Evolutionary conservation across 2,113 vertebrate species (phyloP), one percentile per base, ranked within the genome.

Genomic region (Rhea americana): DNA sequence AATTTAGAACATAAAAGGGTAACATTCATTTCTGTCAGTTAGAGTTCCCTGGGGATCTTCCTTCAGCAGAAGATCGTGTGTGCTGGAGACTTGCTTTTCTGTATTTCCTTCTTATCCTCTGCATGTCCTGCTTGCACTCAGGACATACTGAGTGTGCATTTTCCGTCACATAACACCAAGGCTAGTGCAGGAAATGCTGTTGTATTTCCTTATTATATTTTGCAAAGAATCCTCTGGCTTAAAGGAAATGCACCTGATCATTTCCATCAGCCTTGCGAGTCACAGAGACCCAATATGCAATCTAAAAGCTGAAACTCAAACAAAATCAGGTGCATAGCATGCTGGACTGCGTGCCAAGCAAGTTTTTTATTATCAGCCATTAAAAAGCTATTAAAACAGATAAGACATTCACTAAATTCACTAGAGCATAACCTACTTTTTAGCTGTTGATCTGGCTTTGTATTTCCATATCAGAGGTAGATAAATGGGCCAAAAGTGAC

Each of bases 101-200:
- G 19, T 15, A 26, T 7, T 45, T 55, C 45, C 81, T 77, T 32
- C 41, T 56, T 32, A 28, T 28, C 14, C 5, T 25, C 47, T 59
- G 50, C 9, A 1, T 32, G 26, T 24, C 81, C 43, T 2, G 14
- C 62, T 37, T 32, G 35, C 35, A 35, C 0, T 2, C 13, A 26
- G 68, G 56, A 70, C 2, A 1, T 9, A 19, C 24, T 41, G 37
- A n/a, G 15, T 4, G 0, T 1, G 0, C 2, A 1, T 21, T 7
- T 28, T 67, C 67, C 66, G 74, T 66, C 4, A 1, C 47, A 30
- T 71, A 13, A 65, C 0, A 5, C 5, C 65, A 17, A 58, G 55
- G 24, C 22, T 71, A n/a, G 67, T 47, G 47, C 30, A 9, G 18
- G 13, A 45, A 21, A 22, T 48, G 13, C 43, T 47, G 43, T 9